phyloP scores from a whole-genome alignment of 1,140 invertebrate species.

The Magallana gigas region DNA sequence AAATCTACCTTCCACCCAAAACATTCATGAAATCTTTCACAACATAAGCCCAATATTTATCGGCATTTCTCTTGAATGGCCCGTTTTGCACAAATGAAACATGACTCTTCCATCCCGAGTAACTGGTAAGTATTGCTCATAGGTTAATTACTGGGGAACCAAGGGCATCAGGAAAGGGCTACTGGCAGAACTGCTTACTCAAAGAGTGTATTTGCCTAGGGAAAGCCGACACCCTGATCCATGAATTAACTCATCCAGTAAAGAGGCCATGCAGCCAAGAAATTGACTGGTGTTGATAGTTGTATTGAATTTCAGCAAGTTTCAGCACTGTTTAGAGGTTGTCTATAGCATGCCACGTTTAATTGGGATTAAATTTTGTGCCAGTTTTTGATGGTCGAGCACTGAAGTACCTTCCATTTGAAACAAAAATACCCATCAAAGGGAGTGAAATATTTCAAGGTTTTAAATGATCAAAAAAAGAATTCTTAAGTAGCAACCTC shows the following conservation, averaged over 20 bases:
- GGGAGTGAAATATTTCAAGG: neutral
- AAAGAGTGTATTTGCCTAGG: neutral
- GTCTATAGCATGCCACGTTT: neutral
- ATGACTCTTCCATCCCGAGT: too few species aligned
- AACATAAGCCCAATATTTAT: too few species aligned
- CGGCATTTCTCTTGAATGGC: too few species aligned
- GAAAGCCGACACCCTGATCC: neutral
- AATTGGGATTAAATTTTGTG: neutral
- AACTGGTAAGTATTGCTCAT: too few species aligned
- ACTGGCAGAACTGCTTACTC: neutral
- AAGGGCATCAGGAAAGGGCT: neutral
- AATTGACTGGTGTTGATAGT: neutral
- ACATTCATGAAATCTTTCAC: too few species aligned
- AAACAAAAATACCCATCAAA: neutral
- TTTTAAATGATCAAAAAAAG: neutral
- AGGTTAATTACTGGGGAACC: neutral
- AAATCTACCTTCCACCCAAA: too few species aligned
- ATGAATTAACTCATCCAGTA: constrained; percentile 1
- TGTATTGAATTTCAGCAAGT: constrained; percentile 8
- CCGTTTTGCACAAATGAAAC: too few species aligned
- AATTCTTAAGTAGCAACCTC: neutral
- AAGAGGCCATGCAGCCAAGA: neutral
- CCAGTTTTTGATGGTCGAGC: neutral
- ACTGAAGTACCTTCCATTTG: neutral
- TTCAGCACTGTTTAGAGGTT: constrained; percentile 8